Evolutionary conservation across 2,113 vertebrate species (phyloP), one percentile per base, ranked within the genome.

Genomic region (Nothocercus nigrocapillus): DNA sequence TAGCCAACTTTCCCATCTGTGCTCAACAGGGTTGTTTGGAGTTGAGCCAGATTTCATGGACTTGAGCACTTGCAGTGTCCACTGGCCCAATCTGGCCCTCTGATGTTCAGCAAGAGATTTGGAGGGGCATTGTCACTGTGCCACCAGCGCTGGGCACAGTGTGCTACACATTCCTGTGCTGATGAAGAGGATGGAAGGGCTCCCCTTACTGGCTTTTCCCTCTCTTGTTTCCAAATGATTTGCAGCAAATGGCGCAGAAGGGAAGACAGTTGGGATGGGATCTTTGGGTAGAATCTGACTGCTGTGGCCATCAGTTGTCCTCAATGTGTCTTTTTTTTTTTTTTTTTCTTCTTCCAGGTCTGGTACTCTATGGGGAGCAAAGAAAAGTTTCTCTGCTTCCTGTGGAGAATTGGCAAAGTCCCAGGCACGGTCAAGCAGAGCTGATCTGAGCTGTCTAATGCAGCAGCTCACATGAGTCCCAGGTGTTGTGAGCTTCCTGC

Each of bases 351-450:
- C 66, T 54, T 53, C 47, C 28, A 73, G 38, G 68, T 64, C 82
- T 64, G 36, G 2, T 22, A 18, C 94, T 83, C 82, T 81, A 86
- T 53, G 28, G 73, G 89, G 59, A 81, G 86, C 47, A 87, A 87
- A 84, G 74, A 62, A 90, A 94, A 68, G 36, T 92, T 90, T 68
- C 68, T 87, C 58, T 59, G 21, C 79, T 81, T 7, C 74, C 82
- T 77, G 79, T 42, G 76, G 94, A 44, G 89, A 67, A 59, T 61
- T 21, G 75, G 63, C 8, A 24, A 63, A 94, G 58, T 47, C 24
- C 0, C 4, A 45, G n/a, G 44, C n/a, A 47, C 62, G 56, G 45
- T 44, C 9, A 22, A 82, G 75, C 11, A 1, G 5, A 5, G 28
- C 59, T 32, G 49, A 13, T 13, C 0, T 0, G 36, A 5, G 12